Evolutionary conservation across 2,888 invertebrate genomes (phyloP).

Genomic region (Stegana nigrithorax): DNA sequence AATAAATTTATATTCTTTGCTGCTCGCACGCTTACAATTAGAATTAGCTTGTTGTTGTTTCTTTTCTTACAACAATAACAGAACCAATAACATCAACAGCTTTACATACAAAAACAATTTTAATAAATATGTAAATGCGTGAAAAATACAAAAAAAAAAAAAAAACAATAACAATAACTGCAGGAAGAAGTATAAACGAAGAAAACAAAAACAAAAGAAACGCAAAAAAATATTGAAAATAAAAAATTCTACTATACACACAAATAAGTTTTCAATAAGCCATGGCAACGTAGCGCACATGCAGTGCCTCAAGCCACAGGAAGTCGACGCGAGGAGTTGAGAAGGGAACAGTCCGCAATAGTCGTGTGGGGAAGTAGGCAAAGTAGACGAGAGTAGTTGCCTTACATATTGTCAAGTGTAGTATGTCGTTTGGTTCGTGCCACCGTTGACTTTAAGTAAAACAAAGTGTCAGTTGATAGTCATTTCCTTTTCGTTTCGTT

Average conservation of each 20-base stretch:
- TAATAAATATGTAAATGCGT: conserved; percentile 61
- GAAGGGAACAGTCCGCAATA: not conserved
- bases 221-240: conserved; percentile 16
- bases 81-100: not conserved
- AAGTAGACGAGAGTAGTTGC: too few relatives aligned
- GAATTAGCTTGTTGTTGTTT: not conserved
- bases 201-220: too few relatives aligned
- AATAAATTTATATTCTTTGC: not conserved
- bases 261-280: conserved; percentile 53
- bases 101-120: conserved; percentile 37
- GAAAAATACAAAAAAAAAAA: conserved; percentile 22
- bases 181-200: not conserved
- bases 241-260: not conserved
- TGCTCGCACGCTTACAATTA: conserved; percentile 33
- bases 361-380: not conserved
- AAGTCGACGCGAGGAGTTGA: not conserved
- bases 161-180: conserved; percentile 10
- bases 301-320: too few relatives aligned
- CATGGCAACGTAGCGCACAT: not conserved
- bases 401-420: too few relatives aligned
- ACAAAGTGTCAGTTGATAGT: conserved; percentile 43
- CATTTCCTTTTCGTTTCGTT: too few relatives aligned
- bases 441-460: conserved; percentile 35
- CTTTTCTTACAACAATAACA: too few relatives aligned
- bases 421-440: not conserved